Conservation (phyloP, 2,797 vertebrate genomes). For the Hybognathus amarus region DNA sequence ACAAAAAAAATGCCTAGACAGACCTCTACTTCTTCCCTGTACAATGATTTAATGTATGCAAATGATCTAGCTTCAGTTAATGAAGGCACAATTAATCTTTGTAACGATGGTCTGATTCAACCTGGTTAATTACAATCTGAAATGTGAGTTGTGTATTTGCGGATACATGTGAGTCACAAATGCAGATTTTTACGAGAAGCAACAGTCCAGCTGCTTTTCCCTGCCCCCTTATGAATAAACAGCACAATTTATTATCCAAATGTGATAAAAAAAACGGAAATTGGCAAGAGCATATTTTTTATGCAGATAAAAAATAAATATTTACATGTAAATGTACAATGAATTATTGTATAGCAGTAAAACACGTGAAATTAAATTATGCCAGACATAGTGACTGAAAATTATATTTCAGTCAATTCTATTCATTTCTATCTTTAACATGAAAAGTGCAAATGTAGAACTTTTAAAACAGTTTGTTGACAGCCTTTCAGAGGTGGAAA, state of each 20-base stretch:
- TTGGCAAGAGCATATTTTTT: neutral
- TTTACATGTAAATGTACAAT: neutral
- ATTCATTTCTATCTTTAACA: neutral
- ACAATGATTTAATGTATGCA: conserved; percentile 82
- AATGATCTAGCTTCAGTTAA: conserved; percentile 81
- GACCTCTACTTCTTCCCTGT: conserved; percentile 66
- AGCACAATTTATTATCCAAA: neutral
- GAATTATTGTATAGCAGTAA: neutral
- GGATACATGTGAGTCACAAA: conserved; percentile 43
- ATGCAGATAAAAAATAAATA: neutral
- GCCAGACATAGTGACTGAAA: neutral
- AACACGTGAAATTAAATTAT: neutral
- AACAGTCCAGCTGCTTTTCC: conserved; percentile 3
- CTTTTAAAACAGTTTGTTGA: conserved; percentile 9
- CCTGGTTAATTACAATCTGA: conserved; percentile 74
- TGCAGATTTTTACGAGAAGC: conserved; percentile 24
- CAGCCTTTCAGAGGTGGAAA: neutral
- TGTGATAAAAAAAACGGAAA: neutral
- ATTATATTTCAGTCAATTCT: neutral
- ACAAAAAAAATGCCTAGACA: conserved; percentile 31
- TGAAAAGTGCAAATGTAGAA: neutral
- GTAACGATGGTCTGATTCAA: conserved; percentile 81
- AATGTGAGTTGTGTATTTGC: conserved; percentile 51
- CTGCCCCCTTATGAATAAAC: neutral
- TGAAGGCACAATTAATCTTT: conserved; percentile 84